These are phyloP conservation scores for Calcarius lapponicus DNA, from an alignment of 2,797 vertebrate genomes.

Conservation along the genomic window DNA sequence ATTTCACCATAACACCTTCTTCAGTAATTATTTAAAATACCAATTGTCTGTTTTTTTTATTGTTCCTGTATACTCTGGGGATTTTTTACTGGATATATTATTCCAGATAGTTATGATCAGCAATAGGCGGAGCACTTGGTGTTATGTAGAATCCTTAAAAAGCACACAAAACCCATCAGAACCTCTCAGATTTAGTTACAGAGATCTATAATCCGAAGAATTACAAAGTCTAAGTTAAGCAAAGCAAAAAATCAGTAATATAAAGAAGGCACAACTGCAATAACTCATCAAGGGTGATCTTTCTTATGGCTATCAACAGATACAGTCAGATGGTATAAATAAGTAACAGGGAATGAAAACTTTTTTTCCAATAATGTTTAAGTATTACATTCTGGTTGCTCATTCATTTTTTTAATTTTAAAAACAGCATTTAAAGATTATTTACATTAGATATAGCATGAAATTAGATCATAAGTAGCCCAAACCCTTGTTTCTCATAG, in stretches of 20 bases:
- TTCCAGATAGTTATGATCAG: neutral
- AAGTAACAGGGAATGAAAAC: neutral
- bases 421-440: neutral
- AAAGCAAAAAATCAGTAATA: neutral
- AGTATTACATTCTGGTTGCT: fast-evolving
- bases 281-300: neutral
- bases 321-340: neutral
- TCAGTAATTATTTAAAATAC: neutral
- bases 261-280: neutral
- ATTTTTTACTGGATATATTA: neutral
- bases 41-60: neutral
- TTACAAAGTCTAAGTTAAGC: neutral
- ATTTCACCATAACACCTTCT: neutral
- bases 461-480: neutral
- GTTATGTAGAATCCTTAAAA: neutral
- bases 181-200: neutral
- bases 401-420: neutral
- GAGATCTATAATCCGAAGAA: neutral
- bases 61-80: fast-evolving
- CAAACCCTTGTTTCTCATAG: neutral
- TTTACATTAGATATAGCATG: neutral
- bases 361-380: neutral
- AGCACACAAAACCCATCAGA: neutral
- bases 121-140: neutral
- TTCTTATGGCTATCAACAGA: neutral